A percentile compares a stretch with the other conserved stretches of the same genome.
Conservation (phyloP, 1,140 invertebrate species). For the Megalopta genalis region DNA sequence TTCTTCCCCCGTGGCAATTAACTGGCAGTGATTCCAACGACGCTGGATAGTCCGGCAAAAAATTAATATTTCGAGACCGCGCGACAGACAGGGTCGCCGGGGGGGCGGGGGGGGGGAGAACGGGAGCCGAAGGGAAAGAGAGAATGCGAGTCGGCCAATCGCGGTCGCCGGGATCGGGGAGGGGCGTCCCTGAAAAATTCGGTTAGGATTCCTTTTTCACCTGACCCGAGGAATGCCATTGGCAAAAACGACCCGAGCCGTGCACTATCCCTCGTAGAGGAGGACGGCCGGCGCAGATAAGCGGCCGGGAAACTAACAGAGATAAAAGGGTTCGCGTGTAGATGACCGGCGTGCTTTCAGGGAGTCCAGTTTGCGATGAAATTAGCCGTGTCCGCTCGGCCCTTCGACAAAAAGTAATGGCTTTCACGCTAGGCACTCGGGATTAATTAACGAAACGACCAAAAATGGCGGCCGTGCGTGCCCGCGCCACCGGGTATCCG, state of each 20-base stretch:
- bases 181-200: constrained; percentile 33
- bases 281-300: constrained; percentile 25
- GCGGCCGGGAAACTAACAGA: constrained; percentile 18
- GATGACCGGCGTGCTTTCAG: constrained; percentile 53
- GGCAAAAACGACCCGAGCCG: constrained; percentile 16
- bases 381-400: constrained; percentile 62
- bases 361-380: constrained; percentile 56
- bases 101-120: background rate
- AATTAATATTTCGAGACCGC: constrained; percentile 35
- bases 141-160: background rate
- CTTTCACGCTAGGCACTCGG: constrained; percentile 67
- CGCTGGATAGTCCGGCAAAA: background rate
- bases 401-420: constrained; percentile 70
- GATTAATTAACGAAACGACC: constrained; percentile 71
- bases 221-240: constrained; percentile 27
- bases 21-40: constrained; percentile 9
- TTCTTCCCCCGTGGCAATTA: constrained; percentile 10
- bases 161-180: background rate
- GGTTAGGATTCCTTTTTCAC: constrained; percentile 45
- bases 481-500: background rate
- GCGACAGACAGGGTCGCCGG: too few relatives aligned
- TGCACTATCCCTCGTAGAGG: constrained; percentile 11
- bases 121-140: too few relatives aligned
- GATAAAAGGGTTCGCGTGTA: constrained; percentile 66
- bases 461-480: constrained; percentile 66